phyloP scores from a whole-genome alignment of 2,888 invertebrate genomes.

The Drosophila hamatofila region DNA sequence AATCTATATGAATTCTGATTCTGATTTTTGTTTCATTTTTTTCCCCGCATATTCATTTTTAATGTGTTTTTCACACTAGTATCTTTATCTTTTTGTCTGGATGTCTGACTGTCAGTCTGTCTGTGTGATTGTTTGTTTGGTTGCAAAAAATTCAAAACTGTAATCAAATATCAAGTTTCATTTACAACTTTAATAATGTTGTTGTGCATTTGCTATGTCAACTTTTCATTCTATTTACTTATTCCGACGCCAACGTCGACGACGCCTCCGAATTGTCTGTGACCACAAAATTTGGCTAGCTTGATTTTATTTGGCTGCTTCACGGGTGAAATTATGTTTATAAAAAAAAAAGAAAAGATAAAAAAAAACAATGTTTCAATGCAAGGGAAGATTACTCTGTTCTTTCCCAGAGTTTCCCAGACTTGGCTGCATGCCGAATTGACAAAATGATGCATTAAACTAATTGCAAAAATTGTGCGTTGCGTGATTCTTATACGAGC shows the following conservation, averaged over 20 bases:
- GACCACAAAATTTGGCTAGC: slow-evolving; percentile 38
- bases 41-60: slow-evolving; percentile 26
- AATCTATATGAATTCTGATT: slow-evolving; percentile 45
- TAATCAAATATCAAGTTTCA: slow-evolving; percentile 71
- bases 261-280: slow-evolving; percentile 73
- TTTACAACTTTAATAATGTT: slow-evolving; percentile 57
- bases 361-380: slow-evolving; percentile 12
- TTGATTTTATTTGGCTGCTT: slow-evolving; percentile 35
- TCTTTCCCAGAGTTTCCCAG: slow-evolving; percentile 42
- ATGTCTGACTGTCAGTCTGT: background rate
- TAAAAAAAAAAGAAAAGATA: slow-evolving; percentile 1
- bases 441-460: slow-evolving; percentile 64
- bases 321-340: slow-evolving; percentile 49
- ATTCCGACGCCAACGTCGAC: slow-evolving; percentile 5
- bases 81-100: background rate
- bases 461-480: slow-evolving; percentile 56
- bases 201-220: slow-evolving; percentile 31
- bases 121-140: slow-evolving; percentile 14
- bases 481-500: slow-evolving; percentile 18
- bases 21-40: slow-evolving; percentile 9
- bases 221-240: background rate
- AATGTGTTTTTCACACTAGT: background rate
- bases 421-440: slow-evolving; percentile 66
- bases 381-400: slow-evolving; percentile 31
- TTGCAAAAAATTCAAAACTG: slow-evolving; percentile 45